Evolutionary conservation across 2,797 vertebrate species (phyloP).

Genomic region (Crenuchus spilurus): DNA sequence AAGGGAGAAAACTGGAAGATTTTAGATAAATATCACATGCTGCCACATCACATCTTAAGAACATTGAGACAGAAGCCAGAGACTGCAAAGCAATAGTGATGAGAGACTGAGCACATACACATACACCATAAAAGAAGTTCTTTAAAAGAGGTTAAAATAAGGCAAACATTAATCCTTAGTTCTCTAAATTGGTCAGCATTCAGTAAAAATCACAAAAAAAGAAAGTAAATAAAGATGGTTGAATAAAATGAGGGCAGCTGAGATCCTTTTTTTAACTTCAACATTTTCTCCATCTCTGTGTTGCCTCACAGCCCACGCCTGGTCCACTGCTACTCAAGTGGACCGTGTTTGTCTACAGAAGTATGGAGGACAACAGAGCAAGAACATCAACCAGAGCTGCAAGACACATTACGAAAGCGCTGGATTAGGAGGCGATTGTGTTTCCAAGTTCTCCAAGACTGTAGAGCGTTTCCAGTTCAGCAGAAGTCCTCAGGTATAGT

Average conservation of each 20-base stretch:
- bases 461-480: not conserved
- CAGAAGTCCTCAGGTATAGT: slow-evolving; percentile 11
- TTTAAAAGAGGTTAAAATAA: slow-evolving; percentile 22
- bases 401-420: slow-evolving; percentile 33
- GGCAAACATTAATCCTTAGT: slow-evolving; percentile 30
- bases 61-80: slow-evolving; percentile 28
- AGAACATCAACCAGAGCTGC: slow-evolving; percentile 24
- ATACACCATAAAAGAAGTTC: not conserved
- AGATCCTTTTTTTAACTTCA: not conserved
- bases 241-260: not conserved
- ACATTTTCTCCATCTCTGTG: not conserved
- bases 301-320: not conserved
- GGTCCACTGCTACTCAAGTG: slow-evolving; percentile 11
- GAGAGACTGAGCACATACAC: not conserved
- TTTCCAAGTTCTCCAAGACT: not conserved
- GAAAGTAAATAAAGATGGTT: slow-evolving; percentile 1
- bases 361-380: slow-evolving; percentile 27
- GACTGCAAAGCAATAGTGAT: not conserved
- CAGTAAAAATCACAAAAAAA: slow-evolving; percentile 11
- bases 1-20: slow-evolving; percentile 24
- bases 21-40: slow-evolving; percentile 37
- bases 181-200: not conserved
- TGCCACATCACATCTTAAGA: slow-evolving; percentile 41
- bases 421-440: slow-evolving; percentile 3
- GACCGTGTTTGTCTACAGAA: slow-evolving; percentile 26